These are phyloP conservation scores for Harpegnathos saltator DNA, from an alignment of 1,140 invertebrate species.

Conservation along the genomic window DNA sequence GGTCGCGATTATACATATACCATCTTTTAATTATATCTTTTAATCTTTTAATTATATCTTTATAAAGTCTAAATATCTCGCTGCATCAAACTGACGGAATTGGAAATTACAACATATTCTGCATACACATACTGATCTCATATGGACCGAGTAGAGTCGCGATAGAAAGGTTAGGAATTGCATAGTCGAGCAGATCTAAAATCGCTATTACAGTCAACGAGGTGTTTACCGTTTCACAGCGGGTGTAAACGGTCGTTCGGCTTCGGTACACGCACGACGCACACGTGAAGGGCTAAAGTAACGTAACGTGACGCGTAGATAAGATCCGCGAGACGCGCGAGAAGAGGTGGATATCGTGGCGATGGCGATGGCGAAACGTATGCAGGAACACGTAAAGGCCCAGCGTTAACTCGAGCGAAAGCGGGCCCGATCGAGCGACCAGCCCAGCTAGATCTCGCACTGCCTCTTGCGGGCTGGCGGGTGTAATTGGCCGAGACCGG, in stretches of 20 bases:
- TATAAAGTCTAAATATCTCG: too few relatives aligned
- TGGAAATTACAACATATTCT: neutral
- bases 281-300: conserved; percentile 67
- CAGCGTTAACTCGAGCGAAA: conserved; percentile 69
- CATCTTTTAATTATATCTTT: too few relatives aligned
- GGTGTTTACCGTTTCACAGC: conserved; percentile 71
- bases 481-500: conserved; percentile 77
- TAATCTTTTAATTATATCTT: too few relatives aligned
- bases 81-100: neutral
- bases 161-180: neutral
- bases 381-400: conserved; percentile 73
- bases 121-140: neutral
- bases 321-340: conserved; percentile 71
- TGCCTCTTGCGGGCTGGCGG: conserved; percentile 61
- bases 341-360: conserved; percentile 61
- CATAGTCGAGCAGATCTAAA: conserved; percentile 66
- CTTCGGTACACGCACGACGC: conserved; percentile 62
- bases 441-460: conserved; percentile 58
- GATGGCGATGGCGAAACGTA: conserved; percentile 71
- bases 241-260: conserved; percentile 68
- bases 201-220: conserved; percentile 75
- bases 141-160: neutral
- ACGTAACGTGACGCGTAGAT: conserved; percentile 77
- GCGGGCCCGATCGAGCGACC: conserved; percentile 2
- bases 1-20: too few relatives aligned